phyloP scores from a whole-genome alignment of 2,888 invertebrate species.

The Ophion ventricosus region DNA sequence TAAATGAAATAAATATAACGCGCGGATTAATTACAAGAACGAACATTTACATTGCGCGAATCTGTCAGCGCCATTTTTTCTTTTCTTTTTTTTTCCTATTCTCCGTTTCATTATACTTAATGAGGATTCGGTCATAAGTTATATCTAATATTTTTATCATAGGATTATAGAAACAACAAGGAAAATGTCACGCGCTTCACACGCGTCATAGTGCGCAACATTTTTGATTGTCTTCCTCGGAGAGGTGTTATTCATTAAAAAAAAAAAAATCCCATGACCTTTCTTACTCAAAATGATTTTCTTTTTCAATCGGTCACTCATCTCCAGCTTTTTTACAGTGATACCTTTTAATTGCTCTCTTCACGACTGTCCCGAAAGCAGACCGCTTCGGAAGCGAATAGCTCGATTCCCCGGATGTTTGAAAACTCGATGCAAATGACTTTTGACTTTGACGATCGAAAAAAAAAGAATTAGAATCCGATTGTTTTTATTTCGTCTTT shows the following conservation, averaged over 20 bases:
- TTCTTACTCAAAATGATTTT: slow-evolving; percentile 29
- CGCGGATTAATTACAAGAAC: slow-evolving; percentile 40
- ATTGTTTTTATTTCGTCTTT: neutral
- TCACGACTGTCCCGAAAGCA: slow-evolving; percentile 16
- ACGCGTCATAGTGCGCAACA: slow-evolving; percentile 76
- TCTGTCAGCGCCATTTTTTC: slow-evolving; percentile 41
- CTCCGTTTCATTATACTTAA: slow-evolving; percentile 62
- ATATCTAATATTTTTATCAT: slow-evolving; percentile 70
- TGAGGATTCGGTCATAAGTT: slow-evolving; percentile 69
- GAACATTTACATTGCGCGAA: slow-evolving; percentile 55
- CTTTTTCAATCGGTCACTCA: neutral
- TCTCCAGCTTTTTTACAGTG: too few relatives aligned
- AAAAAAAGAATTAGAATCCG: neutral
- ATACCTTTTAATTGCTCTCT: too few relatives aligned
- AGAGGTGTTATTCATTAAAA: slow-evolving; percentile 69
- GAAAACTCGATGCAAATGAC: slow-evolving; percentile 6
- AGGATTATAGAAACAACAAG: slow-evolving; percentile 80
- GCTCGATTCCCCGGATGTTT: slow-evolving; percentile 39
- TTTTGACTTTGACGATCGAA: slow-evolving; percentile 33
- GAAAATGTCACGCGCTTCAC: slow-evolving; percentile 79
- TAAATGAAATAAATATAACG: slow-evolving; percentile 54
- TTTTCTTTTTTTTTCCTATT: slow-evolving; percentile 34
- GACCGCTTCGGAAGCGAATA: slow-evolving; percentile 44
- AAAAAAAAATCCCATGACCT: slow-evolving; percentile 27
- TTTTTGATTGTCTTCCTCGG: slow-evolving; percentile 83